Percentiles rank a stretch among this genome's conserved stretches.
These are phyloP conservation scores for Cryptophagus acutangulus DNA, from an alignment of 2,888 invertebrate genomes.

Conservation along the genomic window DNA sequence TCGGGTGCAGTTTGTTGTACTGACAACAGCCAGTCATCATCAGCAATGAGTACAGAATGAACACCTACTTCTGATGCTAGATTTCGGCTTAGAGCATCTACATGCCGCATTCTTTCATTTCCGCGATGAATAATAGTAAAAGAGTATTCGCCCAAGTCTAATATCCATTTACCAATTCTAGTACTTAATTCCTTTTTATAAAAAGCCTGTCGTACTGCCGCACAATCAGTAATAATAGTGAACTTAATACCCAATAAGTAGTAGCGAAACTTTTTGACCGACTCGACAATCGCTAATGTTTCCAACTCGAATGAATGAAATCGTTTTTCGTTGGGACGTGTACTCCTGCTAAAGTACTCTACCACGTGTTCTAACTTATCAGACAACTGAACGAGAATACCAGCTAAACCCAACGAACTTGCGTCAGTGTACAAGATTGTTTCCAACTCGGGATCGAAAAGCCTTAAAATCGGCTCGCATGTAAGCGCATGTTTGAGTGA, in stretches of 20 bases:
- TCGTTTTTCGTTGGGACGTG: constrained; percentile 12
- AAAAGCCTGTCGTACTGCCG: too few species aligned
- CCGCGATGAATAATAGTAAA: too few species aligned
- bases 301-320: constrained; percentile 18
- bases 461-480: constrained; percentile 15
- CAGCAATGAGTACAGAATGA: too few species aligned
- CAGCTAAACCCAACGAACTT: constrained; percentile 19
- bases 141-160: too few species aligned
- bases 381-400: constrained; percentile 17
- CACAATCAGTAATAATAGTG: constrained; percentile 20
- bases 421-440: constrained; percentile 21
- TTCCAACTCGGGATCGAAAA: constrained; percentile 18
- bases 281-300: constrained; percentile 15
- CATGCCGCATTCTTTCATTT: too few species aligned
- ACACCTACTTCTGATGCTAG: too few species aligned
- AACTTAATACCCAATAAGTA: constrained; percentile 19
- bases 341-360: constrained; percentile 21
- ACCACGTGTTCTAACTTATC: constrained; percentile 16
- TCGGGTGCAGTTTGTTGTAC: constrained; percentile 24
- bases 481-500: constrained; percentile 12
- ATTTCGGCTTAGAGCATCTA: too few species aligned
- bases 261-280: constrained; percentile 14
- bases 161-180: too few species aligned
- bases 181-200: too few species aligned
- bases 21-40: too few species aligned